Evolutionary conservation across 2,113 vertebrate genomes (phyloP).

Genomic region (Scomber japonicus): DNA sequence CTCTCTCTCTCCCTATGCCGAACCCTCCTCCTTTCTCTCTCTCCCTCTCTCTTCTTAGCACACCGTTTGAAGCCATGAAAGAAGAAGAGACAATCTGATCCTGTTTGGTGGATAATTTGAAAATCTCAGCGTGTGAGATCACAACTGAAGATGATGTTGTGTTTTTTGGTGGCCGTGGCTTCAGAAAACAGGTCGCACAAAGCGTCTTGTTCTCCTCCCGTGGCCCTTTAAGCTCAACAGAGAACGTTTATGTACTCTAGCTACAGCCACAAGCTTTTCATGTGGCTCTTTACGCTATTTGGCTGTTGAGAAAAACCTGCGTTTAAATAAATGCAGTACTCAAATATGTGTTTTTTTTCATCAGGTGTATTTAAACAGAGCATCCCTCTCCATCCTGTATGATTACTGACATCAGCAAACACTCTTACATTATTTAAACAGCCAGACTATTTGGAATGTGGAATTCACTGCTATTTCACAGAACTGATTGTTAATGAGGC

Average conservation of each 20-base stretch:
- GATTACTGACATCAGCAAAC: not conserved
- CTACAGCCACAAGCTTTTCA: conserved; percentile 49
- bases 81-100: conserved; percentile 62
- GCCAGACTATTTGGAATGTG: not conserved
- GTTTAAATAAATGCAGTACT: conserved; percentile 28
- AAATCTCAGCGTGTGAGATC: conserved; percentile 54
- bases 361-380: conserved; percentile 30
- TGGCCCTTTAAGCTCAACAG: conserved; percentile 51
- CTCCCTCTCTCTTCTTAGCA: conserved; percentile 27
- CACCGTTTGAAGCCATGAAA: conserved; percentile 67
- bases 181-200: conserved; percentile 59
- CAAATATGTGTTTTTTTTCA: conserved; percentile 39
- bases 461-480: no score
- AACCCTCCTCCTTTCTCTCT: conserved; percentile 21
- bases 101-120: conserved; percentile 77
- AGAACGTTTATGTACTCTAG: conserved; percentile 54
- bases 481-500: no score
- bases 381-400: not conserved
- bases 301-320: conserved; percentile 36
- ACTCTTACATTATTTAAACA: conserved; percentile 1
- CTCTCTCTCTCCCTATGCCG: conserved; percentile 23
- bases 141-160: conserved; percentile 43
- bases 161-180: conserved; percentile 37
- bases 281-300: conserved; percentile 48
- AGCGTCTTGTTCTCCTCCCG: conserved; percentile 46